Evolutionary conservation across 1,140 invertebrate genomes (phyloP).

Genomic region (Diorhabda carinulata): DNA sequence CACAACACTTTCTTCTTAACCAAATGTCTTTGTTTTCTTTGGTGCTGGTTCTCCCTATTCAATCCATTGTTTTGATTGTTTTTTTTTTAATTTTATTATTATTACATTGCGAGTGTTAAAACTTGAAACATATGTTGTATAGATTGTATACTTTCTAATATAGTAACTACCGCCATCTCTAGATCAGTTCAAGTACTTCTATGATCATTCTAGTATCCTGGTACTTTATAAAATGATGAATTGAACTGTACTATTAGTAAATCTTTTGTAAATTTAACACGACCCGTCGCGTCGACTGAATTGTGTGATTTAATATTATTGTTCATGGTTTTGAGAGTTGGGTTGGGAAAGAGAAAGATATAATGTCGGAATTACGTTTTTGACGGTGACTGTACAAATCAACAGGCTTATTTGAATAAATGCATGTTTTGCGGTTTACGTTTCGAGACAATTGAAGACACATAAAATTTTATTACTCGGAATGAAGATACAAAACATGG

Average conservation of each 20-base stretch:
- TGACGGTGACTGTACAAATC: not conserved
- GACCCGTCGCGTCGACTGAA: not conserved
- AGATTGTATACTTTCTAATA: too few species aligned
- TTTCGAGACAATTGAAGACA: not conserved
- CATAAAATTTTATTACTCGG: not conserved
- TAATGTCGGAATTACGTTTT: not conserved
- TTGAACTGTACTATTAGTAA: not conserved
- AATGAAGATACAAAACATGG: conserved; percentile 1
- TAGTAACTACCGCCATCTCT: too few species aligned
- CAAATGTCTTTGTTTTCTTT: too few species aligned
- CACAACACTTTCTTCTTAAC: too few species aligned
- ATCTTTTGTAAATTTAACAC: not conserved
- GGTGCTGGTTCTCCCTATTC: too few species aligned
- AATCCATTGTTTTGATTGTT: too few species aligned
- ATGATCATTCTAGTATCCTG: too few species aligned
- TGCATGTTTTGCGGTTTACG: not conserved
- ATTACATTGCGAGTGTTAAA: too few species aligned
- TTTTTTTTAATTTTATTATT: too few species aligned
- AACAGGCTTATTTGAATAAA: conserved; percentile 2
- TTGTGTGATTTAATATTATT: not conserved
- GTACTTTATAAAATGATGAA: too few species aligned
- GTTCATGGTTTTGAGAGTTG: not conserved
- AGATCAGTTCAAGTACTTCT: too few species aligned
- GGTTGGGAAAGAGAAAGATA: not conserved
- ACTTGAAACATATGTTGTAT: too few species aligned